Percentiles rank a stretch among this genome's conserved stretches.
These are phyloP conservation scores for Anolis sagrei DNA, from an alignment of 2,113 vertebrate genomes.

Conservation along the genomic window DNA sequence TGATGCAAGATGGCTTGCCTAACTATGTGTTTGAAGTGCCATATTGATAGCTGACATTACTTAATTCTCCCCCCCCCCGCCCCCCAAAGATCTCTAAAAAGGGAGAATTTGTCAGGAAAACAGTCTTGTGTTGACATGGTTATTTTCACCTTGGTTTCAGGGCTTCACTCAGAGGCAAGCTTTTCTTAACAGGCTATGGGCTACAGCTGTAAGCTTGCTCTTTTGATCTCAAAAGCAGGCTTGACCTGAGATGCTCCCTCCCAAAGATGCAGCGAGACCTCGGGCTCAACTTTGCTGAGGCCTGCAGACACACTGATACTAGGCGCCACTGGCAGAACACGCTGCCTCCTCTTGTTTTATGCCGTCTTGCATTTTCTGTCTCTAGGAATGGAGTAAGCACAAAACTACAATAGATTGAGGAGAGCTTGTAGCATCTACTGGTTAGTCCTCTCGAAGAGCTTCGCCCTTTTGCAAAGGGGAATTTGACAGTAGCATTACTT, in stretches of 20 bases:
- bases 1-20: not conserved
- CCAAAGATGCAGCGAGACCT: not conserved
- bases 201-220: not conserved
- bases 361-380: not conserved
- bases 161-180: not conserved
- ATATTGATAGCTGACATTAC: not conserved
- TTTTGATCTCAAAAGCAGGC: not conserved
- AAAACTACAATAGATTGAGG: not conserved
- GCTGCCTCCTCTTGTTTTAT: not conserved
- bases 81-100: not conserved
- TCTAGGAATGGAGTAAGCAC: not conserved
- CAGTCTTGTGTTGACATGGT: not conserved
- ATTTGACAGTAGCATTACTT: not conserved
- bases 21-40: not conserved
- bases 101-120: not conserved
- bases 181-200: not conserved
- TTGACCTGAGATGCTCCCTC: not conserved
- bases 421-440: not conserved
- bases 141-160: not conserved
- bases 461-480: not conserved
- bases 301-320: not conserved
- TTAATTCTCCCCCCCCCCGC: not conserved
- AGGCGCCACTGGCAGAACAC: not conserved
- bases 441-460: not conserved
- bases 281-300: not conserved